These are phyloP conservation scores for Benthosema pterotum DNA, from an alignment of 2,797 vertebrate genomes.

Conservation along the genomic window DNA sequence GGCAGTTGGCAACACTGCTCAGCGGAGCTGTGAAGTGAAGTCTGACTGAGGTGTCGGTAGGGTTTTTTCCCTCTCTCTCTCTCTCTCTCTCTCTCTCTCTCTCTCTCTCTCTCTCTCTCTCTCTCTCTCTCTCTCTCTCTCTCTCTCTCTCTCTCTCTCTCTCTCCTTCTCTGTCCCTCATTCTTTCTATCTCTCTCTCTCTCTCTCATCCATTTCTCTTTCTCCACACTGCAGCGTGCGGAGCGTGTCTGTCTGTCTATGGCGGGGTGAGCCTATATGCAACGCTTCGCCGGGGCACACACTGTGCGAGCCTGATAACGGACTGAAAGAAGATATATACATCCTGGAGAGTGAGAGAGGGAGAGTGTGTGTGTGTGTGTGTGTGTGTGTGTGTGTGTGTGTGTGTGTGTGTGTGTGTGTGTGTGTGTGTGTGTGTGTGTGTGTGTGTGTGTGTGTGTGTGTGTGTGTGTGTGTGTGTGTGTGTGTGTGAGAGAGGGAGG, in stretches of 20 bases:
- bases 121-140: background rate
- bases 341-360: conserved; percentile 58
- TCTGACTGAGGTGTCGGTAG: conserved; percentile 84
- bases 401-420: too few relatives aligned
- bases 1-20: too few relatives aligned
- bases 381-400: too few relatives aligned
- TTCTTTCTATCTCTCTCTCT: conserved; percentile 32
- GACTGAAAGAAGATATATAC: conserved; percentile 81
- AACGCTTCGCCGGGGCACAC: conserved; percentile 65
- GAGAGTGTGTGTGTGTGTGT: too few relatives aligned
- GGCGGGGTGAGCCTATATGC: conserved; percentile 69
- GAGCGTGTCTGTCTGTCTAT: conserved; percentile 65
- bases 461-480: too few relatives aligned
- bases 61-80: conserved; percentile 30
- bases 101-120: conserved; percentile 31
- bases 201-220: background rate
- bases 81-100: conserved; percentile 20
- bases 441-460: too few relatives aligned
- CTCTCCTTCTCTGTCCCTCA: conserved; percentile 30
- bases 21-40: conserved; percentile 81
- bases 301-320: conserved; percentile 81
- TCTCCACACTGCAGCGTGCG: conserved; percentile 7
- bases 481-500: too few relatives aligned
- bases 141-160: conserved; percentile 27
- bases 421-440: too few relatives aligned